Conservation (phyloP, 2,888 invertebrate genomes). For the Tetranychus piercei region DNA sequence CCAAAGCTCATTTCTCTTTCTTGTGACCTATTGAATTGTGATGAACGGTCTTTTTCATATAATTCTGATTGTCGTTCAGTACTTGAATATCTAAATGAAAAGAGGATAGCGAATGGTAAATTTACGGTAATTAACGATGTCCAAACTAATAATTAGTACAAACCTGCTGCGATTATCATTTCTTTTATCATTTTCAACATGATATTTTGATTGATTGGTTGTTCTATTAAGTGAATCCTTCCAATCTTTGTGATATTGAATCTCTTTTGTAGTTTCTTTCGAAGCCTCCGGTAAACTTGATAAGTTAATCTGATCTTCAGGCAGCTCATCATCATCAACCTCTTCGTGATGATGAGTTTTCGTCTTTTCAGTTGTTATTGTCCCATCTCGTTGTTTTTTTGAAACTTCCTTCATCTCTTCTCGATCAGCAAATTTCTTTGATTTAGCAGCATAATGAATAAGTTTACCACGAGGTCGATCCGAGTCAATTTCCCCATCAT, state of each 20-base stretch:
- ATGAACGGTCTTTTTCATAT: neutral
- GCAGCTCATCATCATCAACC: slow-evolving; percentile 46
- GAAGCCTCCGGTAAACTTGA: neutral
- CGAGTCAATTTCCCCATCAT: slow-evolving; percentile 13
- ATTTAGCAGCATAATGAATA: slow-evolving; percentile 24
- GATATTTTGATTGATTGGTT: neutral
- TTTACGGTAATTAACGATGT: neutral
- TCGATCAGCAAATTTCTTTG: slow-evolving; percentile 38
- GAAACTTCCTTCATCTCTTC: slow-evolving; percentile 72
- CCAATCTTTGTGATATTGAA: neutral
- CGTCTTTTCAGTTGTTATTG: slow-evolving; percentile 53
- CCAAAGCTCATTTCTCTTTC: too few species aligned
- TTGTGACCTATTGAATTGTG: neutral
- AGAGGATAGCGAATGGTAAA: neutral
- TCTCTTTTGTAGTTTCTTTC: neutral
- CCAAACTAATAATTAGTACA: neutral
- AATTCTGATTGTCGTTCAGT: neutral
- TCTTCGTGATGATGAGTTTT: slow-evolving; percentile 37
- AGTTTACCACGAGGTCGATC: slow-evolving; percentile 22
- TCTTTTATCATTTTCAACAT: neutral
- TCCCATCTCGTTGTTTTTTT: slow-evolving; percentile 53
- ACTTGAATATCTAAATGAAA: neutral
- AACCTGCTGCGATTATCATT: neutral
- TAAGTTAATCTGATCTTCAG: slow-evolving; percentile 15
- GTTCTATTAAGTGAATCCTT: neutral